Evolutionary conservation across 37 sponge, comb jelly and placozoan genomes (phyloP).

Genomic region (Halichondria panicea): DNA sequence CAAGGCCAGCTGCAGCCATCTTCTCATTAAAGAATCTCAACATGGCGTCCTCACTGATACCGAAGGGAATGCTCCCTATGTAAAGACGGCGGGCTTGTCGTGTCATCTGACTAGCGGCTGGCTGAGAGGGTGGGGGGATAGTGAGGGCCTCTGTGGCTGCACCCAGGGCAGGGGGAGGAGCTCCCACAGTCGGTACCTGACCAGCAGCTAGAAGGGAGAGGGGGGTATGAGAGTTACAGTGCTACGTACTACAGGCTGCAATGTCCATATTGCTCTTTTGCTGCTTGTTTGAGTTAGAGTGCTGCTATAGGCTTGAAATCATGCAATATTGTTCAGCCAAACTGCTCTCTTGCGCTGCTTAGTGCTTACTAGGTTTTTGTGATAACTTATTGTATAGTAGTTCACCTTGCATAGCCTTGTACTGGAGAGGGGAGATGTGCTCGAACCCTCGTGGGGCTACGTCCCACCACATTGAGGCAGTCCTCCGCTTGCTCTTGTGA

Average conservation of each 20-base stretch:
- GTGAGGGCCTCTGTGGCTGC: constrained; percentile 80
- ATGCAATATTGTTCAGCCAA: no score
- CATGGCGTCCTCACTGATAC: constrained; percentile 94
- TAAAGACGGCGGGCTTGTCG: constrained; percentile 97
- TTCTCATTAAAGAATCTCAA: constrained; percentile 95
- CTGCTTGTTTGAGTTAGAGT: no score
- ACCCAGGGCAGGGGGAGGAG: constrained; percentile 85
- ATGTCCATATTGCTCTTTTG: no score
- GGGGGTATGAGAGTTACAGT: neutral
- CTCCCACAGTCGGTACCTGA: constrained; percentile 89
- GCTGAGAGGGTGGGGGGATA: constrained; percentile 92
- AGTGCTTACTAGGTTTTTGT: no score
- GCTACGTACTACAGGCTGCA: no score
- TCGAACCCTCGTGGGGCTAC: constrained; percentile 97
- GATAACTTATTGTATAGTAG: no score
- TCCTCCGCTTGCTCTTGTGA: constrained; percentile 49
- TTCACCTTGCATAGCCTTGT: constrained; percentile 98
- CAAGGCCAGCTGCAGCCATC: constrained; percentile 75
- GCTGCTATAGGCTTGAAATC: no score
- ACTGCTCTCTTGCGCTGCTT: no score
- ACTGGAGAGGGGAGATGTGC: constrained; percentile 97
- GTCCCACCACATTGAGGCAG: constrained; percentile 89
- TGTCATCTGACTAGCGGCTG: constrained; percentile 95
- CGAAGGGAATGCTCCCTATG: constrained; percentile 99
- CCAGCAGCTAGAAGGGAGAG: constrained; percentile 78